A percentile compares a stretch with the other conserved stretches of the same genome.
Evolutionary conservation across 2,888 invertebrate genomes (phyloP).

Genomic region (Athalia rosae): DNA sequence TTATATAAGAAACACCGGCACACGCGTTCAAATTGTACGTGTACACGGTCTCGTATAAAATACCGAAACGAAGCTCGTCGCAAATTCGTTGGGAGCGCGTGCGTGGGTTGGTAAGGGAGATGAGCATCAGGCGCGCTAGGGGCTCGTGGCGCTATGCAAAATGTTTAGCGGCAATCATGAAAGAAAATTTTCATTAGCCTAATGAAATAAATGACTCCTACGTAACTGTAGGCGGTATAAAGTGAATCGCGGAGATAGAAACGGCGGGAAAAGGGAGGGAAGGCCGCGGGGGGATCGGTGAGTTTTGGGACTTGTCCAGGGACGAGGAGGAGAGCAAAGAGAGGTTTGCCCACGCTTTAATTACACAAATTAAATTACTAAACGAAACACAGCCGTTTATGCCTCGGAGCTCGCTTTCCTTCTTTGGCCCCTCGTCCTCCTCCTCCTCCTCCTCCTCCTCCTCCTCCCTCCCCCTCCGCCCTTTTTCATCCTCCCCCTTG

Average conservation of each 20-base stretch:
- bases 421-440: background rate
- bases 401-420: slow-evolving; percentile 37
- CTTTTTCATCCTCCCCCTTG: slow-evolving; percentile 18
- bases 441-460: background rate
- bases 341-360: slow-evolving; percentile 59
- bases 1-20: background rate
- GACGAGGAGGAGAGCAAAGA: slow-evolving; percentile 47
- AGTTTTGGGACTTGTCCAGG: background rate
- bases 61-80: no score
- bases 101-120: background rate
- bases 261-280: slow-evolving; percentile 42
- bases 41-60: background rate
- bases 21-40: background rate
- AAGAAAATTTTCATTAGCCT: slow-evolving; percentile 65
- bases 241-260: slow-evolving; percentile 45
- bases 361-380: slow-evolving; percentile 66
- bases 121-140: background rate
- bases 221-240: slow-evolving; percentile 50
- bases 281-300: slow-evolving; percentile 43
- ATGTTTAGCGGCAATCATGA: slow-evolving; percentile 49
- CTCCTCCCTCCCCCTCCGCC: background rate
- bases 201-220: slow-evolving; percentile 64
- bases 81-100: no score
- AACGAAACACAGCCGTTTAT: slow-evolving; percentile 57
- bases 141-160: slow-evolving; percentile 47